Conservation (phyloP, 2,888 invertebrate genomes). For the Julus scanicus region DNA sequence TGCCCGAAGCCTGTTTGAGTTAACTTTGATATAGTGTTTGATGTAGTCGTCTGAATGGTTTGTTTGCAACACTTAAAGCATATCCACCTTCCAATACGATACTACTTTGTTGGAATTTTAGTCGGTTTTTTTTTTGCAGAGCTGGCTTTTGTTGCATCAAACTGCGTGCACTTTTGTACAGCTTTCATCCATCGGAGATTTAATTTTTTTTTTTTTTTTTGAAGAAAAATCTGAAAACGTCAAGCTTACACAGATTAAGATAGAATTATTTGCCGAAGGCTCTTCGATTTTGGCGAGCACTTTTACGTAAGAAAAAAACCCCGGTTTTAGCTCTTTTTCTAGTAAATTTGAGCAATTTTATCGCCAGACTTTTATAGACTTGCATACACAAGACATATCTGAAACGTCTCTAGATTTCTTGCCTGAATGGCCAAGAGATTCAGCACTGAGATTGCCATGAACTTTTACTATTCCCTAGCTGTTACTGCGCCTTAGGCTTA, state of each 20-base stretch:
- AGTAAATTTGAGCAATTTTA: conserved; percentile 7
- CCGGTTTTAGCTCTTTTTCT: neutral
- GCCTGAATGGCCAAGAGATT: conserved; percentile 8
- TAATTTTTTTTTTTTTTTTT: conserved; percentile 6
- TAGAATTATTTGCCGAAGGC: neutral
- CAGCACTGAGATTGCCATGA: neutral
- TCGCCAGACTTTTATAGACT: neutral
- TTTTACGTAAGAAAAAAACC: neutral
- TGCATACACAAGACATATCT: neutral
- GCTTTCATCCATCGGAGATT: neutral
- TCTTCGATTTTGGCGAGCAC: neutral
- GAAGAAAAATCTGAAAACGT: neutral
- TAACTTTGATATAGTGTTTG: too few relatives aligned
- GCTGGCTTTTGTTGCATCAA: too few relatives aligned
- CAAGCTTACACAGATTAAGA: neutral
- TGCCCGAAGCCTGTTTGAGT: too few relatives aligned
- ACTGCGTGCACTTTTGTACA: neutral
- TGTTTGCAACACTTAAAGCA: neutral
- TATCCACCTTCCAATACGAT: neutral
- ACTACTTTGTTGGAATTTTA: neutral
- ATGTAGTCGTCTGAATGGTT: too few relatives aligned
- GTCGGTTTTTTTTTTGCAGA: too few relatives aligned
- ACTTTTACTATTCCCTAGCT: conserved; percentile 28
- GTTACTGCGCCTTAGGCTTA: conserved; percentile 16
- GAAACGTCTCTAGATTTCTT: conserved; percentile 5